Evolutionary conservation across 2,113 vertebrate genomes (phyloP).

Genomic region (Athene noctua): DNA sequence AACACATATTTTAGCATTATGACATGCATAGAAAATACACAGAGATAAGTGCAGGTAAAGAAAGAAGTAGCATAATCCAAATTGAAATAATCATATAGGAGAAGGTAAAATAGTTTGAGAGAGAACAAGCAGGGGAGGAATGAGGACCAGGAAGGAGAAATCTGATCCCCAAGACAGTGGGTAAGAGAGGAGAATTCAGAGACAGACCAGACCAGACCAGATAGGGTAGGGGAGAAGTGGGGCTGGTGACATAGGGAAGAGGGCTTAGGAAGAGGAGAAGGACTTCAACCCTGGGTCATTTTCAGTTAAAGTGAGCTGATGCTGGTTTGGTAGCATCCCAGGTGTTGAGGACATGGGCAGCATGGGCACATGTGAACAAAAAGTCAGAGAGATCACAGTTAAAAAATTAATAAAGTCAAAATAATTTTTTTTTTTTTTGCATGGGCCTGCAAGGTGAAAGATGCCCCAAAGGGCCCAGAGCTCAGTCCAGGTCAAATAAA

Average conservation of each 20-base stretch:
- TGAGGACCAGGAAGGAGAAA: background rate
- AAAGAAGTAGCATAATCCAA: constrained; percentile 2
- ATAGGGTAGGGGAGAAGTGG: background rate
- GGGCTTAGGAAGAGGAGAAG: background rate
- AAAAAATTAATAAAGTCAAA: background rate
- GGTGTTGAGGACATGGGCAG: background rate
- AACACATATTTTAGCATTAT: background rate
- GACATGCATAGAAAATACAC: background rate
- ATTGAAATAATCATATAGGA: background rate
- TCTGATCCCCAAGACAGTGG: background rate
- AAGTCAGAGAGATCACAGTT: background rate
- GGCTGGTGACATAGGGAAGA: background rate
- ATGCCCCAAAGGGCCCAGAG: background rate
- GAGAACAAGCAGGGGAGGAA: background rate
- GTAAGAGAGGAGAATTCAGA: background rate
- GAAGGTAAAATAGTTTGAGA: background rate
- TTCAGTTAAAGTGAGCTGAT: background rate
- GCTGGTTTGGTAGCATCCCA: background rate
- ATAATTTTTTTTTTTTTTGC: background rate
- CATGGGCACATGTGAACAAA: background rate
- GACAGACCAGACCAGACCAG: background rate
- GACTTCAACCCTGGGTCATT: fast-evolving
- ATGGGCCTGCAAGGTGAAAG: background rate
- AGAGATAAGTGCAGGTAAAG: background rate
- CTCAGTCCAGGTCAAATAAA: background rate